Evolutionary conservation across 2,797 vertebrate species (phyloP).

Genomic region (Mormyrus proboscirostris): DNA sequence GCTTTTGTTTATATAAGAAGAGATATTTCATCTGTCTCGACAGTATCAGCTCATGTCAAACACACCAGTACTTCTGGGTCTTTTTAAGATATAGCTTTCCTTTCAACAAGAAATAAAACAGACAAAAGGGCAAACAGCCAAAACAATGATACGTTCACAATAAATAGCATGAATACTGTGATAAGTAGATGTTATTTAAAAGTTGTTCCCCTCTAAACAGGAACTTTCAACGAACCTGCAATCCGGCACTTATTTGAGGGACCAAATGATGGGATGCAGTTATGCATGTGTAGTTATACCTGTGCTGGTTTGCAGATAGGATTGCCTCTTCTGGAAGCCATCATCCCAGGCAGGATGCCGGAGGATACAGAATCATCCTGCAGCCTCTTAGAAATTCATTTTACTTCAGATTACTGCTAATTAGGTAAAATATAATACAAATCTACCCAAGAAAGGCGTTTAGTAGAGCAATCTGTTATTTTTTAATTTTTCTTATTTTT

Average conservation of each 20-base stretch:
- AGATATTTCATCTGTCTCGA: neutral
- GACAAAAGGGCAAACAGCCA: neutral
- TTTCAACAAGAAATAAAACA: neutral
- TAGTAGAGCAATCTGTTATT: neutral
- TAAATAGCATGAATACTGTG: neutral
- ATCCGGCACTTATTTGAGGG: neutral
- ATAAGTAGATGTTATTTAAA: neutral
- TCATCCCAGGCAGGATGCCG: neutral
- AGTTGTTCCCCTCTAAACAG: neutral
- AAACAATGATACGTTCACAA: neutral
- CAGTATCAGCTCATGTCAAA: neutral
- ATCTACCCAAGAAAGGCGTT: neutral
- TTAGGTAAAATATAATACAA: neutral
- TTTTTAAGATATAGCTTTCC: neutral
- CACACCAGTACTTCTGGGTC: neutral
- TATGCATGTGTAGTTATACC: neutral
- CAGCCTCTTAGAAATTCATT: neutral
- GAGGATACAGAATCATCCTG: neutral
- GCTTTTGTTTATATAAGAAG: neutral
- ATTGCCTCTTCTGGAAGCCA: neutral
- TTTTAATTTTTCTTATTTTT: neutral
- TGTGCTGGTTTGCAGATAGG: neutral
- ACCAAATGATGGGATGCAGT: neutral
- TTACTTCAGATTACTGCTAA: neutral
- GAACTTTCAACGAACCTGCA: neutral